Percentiles rank a stretch among this genome's conserved stretches.
Evolutionary conservation across 1,140 invertebrate genomes (phyloP).

Genomic region (Probaryconus sp.): DNA sequence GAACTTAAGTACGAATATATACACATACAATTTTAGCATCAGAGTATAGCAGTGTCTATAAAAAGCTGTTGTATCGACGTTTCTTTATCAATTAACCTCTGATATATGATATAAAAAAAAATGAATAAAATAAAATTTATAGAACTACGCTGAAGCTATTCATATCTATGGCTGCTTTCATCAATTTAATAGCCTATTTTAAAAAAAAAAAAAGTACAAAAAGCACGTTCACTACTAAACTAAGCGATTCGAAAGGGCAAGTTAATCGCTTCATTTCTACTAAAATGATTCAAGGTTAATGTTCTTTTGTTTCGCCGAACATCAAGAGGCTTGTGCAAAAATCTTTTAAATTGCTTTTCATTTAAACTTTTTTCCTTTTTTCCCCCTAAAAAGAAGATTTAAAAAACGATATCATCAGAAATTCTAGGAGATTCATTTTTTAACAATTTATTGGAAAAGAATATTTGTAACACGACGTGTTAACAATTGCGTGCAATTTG

Average conservation of each 20-base stretch:
- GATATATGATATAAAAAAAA: too few species aligned
- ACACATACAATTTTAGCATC: too few species aligned
- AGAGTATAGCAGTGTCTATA: too few species aligned
- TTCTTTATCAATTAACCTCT: too few species aligned
- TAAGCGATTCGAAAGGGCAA: background rate
- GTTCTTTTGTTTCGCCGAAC: constrained; percentile 6
- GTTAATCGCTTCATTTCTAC: constrained; percentile 13
- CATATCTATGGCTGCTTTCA: background rate
- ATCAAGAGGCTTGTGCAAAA: background rate
- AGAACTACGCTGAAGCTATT: too few species aligned
- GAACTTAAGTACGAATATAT: background rate
- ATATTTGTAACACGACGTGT: too few species aligned
- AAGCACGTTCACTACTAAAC: background rate
- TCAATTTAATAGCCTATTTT: background rate
- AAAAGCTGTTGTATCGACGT: too few species aligned
- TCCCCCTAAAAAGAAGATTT: background rate
- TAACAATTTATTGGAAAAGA: too few species aligned
- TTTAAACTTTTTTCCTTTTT: background rate
- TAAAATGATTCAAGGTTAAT: constrained; percentile 11
- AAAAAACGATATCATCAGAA: too few species aligned
- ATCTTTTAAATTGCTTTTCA: constrained; percentile 3
- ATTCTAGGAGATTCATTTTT: too few species aligned
- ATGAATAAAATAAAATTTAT: too few species aligned
- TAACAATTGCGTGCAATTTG: too few species aligned
- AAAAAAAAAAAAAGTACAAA: background rate